These are phyloP conservation scores for Agriopis aurantiaria DNA, from an alignment of 2,888 invertebrate genomes.

Conservation along the genomic window DNA sequence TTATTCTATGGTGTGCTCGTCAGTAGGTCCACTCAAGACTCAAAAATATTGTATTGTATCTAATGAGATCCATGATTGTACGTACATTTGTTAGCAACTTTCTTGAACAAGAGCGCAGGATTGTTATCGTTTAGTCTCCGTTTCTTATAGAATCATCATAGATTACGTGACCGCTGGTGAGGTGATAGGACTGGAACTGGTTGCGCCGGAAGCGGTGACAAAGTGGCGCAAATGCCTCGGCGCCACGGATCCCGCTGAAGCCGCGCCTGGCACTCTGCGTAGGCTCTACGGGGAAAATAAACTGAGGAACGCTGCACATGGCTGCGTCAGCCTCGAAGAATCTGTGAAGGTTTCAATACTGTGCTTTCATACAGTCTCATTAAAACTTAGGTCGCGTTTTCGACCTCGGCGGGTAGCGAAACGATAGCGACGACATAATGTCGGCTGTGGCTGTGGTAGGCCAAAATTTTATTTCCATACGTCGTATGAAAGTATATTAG, in stretches of 20 bases:
- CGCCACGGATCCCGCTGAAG: slow-evolving; percentile 87
- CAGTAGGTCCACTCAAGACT: too few species aligned
- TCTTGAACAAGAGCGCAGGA: background rate
- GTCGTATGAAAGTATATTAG: too few species aligned
- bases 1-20: too few species aligned
- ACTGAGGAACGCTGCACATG: slow-evolving; percentile 90
- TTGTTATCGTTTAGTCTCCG: background rate
- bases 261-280: slow-evolving; percentile 88
- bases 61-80: too few species aligned
- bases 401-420: too few species aligned
- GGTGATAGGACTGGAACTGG: slow-evolving; percentile 90
- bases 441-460: too few species aligned
- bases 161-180: slow-evolving; percentile 90
- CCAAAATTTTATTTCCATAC: too few species aligned
- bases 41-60: too few species aligned
- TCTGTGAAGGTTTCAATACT: slow-evolving; percentile 75
- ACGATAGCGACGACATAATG: too few species aligned
- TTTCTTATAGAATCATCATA: slow-evolving; percentile 82
- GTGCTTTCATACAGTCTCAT: background rate
- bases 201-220: slow-evolving; percentile 89
- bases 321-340: slow-evolving; percentile 87
- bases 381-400: too few species aligned
- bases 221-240: slow-evolving; percentile 89
- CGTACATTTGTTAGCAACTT: background rate
- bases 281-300: slow-evolving; percentile 89